These are phyloP conservation scores for Diarsia mendica DNA, from an alignment of 2,888 invertebrate species.

Conservation along the genomic window DNA sequence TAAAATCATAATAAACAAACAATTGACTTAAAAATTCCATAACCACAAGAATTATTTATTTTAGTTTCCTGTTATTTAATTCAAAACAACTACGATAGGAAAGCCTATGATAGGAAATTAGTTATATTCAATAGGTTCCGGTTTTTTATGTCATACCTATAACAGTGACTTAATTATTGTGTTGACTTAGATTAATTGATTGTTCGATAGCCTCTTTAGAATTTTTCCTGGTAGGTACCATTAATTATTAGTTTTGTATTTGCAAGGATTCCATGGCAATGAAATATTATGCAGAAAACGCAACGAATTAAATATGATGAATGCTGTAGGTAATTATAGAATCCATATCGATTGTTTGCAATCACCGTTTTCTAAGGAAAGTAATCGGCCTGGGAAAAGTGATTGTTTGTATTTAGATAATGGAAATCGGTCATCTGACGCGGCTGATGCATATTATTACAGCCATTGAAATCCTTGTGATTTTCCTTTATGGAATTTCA, in stretches of 20 bases:
- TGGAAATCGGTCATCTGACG: constrained; percentile 11
- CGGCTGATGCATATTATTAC: constrained; percentile 22
- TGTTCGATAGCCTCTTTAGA: not conserved
- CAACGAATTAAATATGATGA: constrained; percentile 22
- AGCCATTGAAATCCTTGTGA: constrained; percentile 32
- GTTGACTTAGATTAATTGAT: not conserved
- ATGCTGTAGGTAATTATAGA: constrained; percentile 14
- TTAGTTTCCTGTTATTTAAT: not conserved
- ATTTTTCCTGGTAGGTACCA: constrained; percentile 17
- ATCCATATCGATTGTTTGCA: constrained; percentile 29
- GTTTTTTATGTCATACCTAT: constrained; percentile 15
- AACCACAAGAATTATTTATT: not conserved
- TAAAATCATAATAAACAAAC: not conserved
- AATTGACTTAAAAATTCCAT: not conserved
- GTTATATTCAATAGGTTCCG: constrained; percentile 22
- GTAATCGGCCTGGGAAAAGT: constrained; percentile 14
- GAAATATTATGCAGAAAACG: constrained; percentile 37
- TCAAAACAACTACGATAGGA: not conserved
- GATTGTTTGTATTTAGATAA: constrained; percentile 23
- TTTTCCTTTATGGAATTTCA: constrained; percentile 33
- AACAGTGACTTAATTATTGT: constrained; percentile 13
- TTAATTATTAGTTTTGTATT: constrained; percentile 7
- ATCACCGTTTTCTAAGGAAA: constrained; percentile 29
- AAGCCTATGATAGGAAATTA: constrained; percentile 7
- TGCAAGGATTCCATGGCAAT: constrained; percentile 21